Conservation (phyloP, 1,140 invertebrate species). For the Drosophila orosa region DNA sequence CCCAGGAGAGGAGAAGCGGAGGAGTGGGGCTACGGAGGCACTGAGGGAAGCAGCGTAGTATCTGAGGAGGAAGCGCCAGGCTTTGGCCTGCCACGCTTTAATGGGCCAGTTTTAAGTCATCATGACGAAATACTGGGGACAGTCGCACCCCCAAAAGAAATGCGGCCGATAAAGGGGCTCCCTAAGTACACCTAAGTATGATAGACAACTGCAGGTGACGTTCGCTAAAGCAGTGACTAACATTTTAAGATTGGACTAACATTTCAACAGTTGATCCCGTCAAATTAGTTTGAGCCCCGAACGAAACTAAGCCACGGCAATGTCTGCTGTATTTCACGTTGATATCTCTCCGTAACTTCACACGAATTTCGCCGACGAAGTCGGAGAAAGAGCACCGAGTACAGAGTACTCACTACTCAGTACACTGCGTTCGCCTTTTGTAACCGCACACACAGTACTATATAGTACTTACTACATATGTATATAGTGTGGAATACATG, state of each 20-base stretch:
- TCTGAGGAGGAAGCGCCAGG: slow-evolving; percentile 33
- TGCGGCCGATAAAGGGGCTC: slow-evolving; percentile 28
- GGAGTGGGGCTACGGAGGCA: not conserved
- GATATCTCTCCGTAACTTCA: slow-evolving; percentile 44
- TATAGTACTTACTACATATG: too few relatives aligned
- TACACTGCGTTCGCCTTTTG: slow-evolving; percentile 39
- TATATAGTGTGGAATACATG: slow-evolving; percentile 19
- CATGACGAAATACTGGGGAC: slow-evolving; percentile 24
- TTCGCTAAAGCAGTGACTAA: slow-evolving; percentile 36
- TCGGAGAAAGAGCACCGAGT: slow-evolving; percentile 19
- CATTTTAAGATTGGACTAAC: slow-evolving; percentile 33
- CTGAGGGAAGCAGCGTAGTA: not conserved
- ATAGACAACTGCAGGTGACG: slow-evolving; percentile 47
- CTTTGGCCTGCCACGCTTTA: slow-evolving; percentile 46
- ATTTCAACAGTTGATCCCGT: slow-evolving; percentile 45
- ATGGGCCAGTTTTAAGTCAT: slow-evolving; percentile 26
- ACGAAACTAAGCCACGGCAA: slow-evolving; percentile 31
- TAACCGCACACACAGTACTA: slow-evolving; percentile 24
- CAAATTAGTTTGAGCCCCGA: slow-evolving; percentile 45
- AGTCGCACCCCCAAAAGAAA: slow-evolving; percentile 18
- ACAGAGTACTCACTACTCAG: not conserved
- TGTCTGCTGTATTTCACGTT: slow-evolving; percentile 28
- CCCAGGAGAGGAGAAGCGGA: not conserved
- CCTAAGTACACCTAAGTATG: slow-evolving; percentile 34
- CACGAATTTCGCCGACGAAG: slow-evolving; percentile 41